phyloP scores from a whole-genome alignment of 2,888 invertebrate species.

The Sepioteuthis lessoniana region DNA sequence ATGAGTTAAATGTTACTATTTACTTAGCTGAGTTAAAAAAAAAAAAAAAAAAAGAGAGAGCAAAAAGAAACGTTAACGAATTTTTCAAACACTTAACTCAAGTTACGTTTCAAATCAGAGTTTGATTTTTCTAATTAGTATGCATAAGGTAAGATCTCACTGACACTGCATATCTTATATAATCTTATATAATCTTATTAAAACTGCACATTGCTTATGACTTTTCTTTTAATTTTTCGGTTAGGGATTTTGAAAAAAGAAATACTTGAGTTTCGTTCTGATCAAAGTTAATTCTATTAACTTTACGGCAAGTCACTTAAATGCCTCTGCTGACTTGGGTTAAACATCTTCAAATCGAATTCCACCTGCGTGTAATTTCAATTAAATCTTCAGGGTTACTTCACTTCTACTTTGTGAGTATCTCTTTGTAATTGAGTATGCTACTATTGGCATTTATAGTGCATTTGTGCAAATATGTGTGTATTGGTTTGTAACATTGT shows the following conservation, averaged over 20 bases:
- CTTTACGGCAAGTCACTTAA: background rate
- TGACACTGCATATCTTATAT: background rate
- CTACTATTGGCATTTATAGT: no score
- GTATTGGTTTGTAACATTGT: no score
- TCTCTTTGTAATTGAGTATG: no score
- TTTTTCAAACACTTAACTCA: background rate
- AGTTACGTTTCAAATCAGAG: background rate
- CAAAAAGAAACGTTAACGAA: no score
- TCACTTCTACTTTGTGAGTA: background rate
- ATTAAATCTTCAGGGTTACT: slow-evolving; percentile 17
- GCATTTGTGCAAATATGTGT: no score
- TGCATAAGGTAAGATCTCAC: background rate
- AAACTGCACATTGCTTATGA: background rate
- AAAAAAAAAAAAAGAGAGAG: no score
- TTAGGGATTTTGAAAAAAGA: background rate
- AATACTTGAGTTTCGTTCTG: background rate
- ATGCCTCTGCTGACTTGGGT: background rate
- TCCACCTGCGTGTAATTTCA: slow-evolving; percentile 33
- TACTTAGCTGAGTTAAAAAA: no score
- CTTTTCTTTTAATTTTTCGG: background rate
- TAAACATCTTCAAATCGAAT: background rate
- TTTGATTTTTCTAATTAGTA: background rate
- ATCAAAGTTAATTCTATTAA: slow-evolving; percentile 10
- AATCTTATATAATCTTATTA: background rate
- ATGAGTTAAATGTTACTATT: no score